These are phyloP conservation scores for Ceratosolen fusciceps DNA, from an alignment of 1,140 invertebrate genomes.

Conservation along the genomic window DNA sequence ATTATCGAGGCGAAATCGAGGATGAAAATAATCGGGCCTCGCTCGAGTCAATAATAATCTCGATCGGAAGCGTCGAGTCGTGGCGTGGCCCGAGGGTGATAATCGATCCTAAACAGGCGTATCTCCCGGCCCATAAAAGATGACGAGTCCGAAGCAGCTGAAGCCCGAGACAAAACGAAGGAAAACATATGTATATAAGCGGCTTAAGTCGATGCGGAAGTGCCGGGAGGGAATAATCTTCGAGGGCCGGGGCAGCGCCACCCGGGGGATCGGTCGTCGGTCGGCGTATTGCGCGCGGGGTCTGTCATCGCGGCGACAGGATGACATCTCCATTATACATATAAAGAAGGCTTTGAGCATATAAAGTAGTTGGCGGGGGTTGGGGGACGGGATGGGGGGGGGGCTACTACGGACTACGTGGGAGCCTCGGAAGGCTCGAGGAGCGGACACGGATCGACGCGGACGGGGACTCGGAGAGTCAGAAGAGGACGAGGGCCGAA, in stretches of 20 bases:
- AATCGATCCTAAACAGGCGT: no score
- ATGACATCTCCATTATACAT: constrained; percentile 72
- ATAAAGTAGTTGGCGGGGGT: no score
- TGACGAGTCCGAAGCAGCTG: no score
- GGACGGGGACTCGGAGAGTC: constrained; percentile 18
- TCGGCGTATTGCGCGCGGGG: constrained; percentile 63
- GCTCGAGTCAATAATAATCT: no score
- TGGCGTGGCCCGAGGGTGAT: no score
- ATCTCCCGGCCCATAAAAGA: no score
- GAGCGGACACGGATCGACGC: background rate
- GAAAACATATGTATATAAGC: constrained; percentile 32
- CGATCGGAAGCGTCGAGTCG: no score
- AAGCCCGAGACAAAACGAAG: background rate
- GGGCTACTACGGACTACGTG: no score
- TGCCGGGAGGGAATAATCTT: constrained; percentile 29
- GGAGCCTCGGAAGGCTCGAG: background rate
- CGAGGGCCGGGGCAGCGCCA: background rate
- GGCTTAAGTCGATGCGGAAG: constrained; percentile 38
- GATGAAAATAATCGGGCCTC: no score
- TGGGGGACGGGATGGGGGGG: no score
- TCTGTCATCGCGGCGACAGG: constrained; percentile 70
- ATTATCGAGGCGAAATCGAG: no score
- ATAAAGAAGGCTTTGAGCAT: constrained; percentile 35
- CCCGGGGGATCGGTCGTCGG: background rate
- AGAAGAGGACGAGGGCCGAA: constrained; percentile 44